Conservation (phyloP, 2,888 invertebrate genomes). For the Watsonalla binaria region DNA sequence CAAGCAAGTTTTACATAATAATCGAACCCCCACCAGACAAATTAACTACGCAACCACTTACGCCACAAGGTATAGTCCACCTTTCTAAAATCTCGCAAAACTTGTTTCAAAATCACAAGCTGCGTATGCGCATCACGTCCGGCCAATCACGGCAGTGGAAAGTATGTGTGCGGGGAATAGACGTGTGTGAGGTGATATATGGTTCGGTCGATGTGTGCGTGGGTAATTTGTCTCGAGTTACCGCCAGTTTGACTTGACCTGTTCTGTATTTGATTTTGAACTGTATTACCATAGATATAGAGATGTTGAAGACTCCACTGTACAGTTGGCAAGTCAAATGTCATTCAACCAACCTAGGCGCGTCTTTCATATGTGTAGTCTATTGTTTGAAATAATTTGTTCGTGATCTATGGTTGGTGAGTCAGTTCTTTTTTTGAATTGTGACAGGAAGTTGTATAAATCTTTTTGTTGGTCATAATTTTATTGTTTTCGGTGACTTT, state of each 20-base stretch:
- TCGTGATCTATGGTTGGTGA: constrained; percentile 27
- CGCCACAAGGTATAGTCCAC: constrained; percentile 49
- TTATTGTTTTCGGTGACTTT: constrained; percentile 7
- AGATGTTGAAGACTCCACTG: background rate
- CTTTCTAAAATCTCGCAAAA: constrained; percentile 75
- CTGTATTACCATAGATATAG: background rate
- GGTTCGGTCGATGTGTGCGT: constrained; percentile 23
- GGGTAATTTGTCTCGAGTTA: constrained; percentile 40
- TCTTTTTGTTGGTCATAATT: constrained; percentile 6
- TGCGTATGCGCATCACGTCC: constrained; percentile 46
- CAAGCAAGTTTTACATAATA: background rate
- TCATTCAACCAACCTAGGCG: constrained; percentile 3
- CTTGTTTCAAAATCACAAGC: constrained; percentile 62
- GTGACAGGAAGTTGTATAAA: constrained; percentile 5
- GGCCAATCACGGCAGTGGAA: constrained; percentile 33
- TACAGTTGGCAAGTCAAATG: background rate
- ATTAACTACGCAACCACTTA: constrained; percentile 24
- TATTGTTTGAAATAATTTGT: constrained; percentile 6
- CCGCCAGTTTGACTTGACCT: constrained; percentile 7
- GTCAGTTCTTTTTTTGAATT: constrained; percentile 4
- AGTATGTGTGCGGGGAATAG: constrained; percentile 31
- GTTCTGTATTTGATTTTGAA: background rate
- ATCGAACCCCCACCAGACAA: background rate
- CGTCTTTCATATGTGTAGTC: constrained; percentile 2
- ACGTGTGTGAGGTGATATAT: constrained; percentile 34